Conservation (phyloP, 2,113 vertebrate species). For the Agapornis roseicollis region DNA sequence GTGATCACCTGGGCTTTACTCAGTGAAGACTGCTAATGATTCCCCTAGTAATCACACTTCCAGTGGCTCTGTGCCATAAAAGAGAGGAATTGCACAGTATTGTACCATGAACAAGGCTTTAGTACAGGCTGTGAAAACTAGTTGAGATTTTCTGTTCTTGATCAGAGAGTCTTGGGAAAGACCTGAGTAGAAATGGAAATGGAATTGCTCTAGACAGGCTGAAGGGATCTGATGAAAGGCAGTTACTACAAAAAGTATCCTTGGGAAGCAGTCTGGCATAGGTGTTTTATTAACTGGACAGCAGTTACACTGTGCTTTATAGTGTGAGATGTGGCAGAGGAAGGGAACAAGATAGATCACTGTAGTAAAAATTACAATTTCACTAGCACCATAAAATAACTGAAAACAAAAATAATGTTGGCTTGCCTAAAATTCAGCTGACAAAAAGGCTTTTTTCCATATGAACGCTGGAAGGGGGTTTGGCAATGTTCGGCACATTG, state of each 20-base stretch:
- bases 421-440: background rate
- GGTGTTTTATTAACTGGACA: background rate
- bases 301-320: background rate
- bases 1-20: background rate
- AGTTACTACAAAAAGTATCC: background rate
- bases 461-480: background rate
- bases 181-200: background rate
- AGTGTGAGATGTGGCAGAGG: background rate
- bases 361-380: background rate
- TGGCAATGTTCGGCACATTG: background rate
- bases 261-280: background rate
- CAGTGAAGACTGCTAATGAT: background rate
- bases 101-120: background rate
- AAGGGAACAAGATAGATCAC: background rate
- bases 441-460: background rate
- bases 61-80: accelerated
- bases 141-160: background rate
- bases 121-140: background rate
- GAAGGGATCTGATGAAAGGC: background rate
- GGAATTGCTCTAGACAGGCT: background rate
- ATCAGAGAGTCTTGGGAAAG: background rate
- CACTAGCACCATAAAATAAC: background rate
- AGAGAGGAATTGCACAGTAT: background rate
- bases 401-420: background rate
- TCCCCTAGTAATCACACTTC: background rate